phyloP scores from a whole-genome alignment of 1,140 invertebrate genomes.

The Forficula auricularia region DNA sequence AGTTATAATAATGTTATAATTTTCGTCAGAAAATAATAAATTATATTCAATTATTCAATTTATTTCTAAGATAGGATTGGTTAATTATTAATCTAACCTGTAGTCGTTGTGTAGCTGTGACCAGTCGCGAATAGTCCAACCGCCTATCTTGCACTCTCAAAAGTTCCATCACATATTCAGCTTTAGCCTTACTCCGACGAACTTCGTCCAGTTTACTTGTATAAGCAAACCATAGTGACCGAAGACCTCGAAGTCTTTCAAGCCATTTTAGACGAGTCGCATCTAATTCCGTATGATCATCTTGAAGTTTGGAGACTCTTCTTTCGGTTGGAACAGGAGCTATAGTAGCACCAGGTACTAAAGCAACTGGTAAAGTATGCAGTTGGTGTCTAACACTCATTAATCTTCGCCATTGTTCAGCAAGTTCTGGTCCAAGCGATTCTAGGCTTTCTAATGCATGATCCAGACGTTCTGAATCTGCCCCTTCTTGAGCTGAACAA shows the following conservation, averaged over 20 bases:
- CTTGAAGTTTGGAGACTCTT: constrained; percentile 53
- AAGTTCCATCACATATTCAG: constrained; percentile 70
- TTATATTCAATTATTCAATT: background rate
- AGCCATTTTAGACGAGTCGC: too few relatives aligned
- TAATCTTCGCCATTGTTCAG: constrained; percentile 52
- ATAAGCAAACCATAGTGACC: too few relatives aligned
- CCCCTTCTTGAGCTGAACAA: background rate
- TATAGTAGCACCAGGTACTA: constrained; percentile 40
- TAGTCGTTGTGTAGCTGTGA: constrained; percentile 59
- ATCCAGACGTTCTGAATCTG: background rate
- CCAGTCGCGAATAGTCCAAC: constrained; percentile 58
- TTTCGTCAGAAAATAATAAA: background rate
- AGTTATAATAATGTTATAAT: background rate
- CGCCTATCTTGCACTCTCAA: constrained; percentile 52
- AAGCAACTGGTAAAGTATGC: constrained; percentile 51
- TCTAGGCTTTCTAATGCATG: too few relatives aligned
- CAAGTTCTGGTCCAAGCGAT: constrained; percentile 28
- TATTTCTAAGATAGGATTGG: too few relatives aligned
- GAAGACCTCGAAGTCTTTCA: too few relatives aligned
- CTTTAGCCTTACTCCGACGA: constrained; percentile 27
- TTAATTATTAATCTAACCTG: constrained; percentile 50
- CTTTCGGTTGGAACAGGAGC: constrained; percentile 53
- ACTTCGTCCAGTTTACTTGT: too few relatives aligned
- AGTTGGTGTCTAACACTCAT: constrained; percentile 50
- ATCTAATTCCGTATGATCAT: constrained; percentile 31